phyloP scores from a whole-genome alignment of 2,888 invertebrate genomes.

The Creontiades dilutus region DNA sequence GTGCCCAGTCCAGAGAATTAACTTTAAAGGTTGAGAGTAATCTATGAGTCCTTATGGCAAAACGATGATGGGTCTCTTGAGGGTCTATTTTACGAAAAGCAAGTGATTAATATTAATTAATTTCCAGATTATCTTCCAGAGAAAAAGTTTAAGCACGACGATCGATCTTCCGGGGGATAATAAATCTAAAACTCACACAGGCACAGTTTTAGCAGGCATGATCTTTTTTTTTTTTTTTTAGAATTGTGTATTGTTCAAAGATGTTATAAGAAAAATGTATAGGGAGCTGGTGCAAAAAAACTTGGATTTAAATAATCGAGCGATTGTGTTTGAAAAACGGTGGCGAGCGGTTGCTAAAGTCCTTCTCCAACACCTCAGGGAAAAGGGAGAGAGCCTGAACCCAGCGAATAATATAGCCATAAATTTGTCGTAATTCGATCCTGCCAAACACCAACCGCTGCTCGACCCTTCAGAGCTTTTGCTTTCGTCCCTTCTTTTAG shows the following conservation, averaged over 20 bases:
- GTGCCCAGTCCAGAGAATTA: too few species aligned
- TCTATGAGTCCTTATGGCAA: too few species aligned
- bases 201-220: background rate
- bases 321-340: constrained; percentile 44
- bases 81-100: too few species aligned
- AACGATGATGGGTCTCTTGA: too few species aligned
- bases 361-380: constrained; percentile 41
- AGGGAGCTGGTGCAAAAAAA: background rate
- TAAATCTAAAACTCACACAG: too few species aligned
- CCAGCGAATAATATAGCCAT: constrained; percentile 56
- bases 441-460: constrained; percentile 58
- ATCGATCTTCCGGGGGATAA: too few species aligned
- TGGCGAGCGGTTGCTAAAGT: constrained; percentile 22
- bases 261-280: background rate
- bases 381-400: constrained; percentile 16
- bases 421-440: constrained; percentile 60
- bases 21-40: too few species aligned
- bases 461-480: constrained; percentile 37
- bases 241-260: background rate
- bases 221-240: background rate
- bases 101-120: too few species aligned
- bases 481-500: background rate
- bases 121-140: too few species aligned
- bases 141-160: too few species aligned
- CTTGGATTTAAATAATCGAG: constrained; percentile 27